Conservation (phyloP, 2,113 vertebrate genomes). For the Microtus ochrogaster region DNA sequence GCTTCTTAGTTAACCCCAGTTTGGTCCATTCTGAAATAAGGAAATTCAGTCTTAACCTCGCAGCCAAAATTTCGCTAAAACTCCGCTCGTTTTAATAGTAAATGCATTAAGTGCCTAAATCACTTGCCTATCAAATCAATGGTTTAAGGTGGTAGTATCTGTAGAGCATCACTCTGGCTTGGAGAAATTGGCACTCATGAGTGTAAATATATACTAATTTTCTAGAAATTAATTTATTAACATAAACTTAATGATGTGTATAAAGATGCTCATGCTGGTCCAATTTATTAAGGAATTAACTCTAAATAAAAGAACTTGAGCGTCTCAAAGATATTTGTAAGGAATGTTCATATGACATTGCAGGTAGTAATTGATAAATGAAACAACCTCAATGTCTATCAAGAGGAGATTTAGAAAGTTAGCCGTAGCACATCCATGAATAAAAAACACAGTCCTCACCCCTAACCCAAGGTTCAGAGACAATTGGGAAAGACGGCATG, state of each 20-base stretch:
- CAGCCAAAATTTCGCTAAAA: conserved; percentile 29
- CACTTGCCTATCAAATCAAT: conserved; percentile 30
- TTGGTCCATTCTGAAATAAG: conserved; percentile 39
- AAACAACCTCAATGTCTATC: neutral
- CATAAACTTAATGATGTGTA: neutral
- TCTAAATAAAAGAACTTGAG: neutral
- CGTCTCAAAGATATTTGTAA: neutral
- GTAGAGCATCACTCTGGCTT: neutral
- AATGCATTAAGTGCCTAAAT: neutral
- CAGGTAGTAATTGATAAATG: neutral
- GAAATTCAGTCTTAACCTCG: neutral
- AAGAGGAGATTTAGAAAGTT: neutral
- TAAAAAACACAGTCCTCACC: neutral
- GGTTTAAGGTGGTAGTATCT: neutral
- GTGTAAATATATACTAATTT: conserved; percentile 1
- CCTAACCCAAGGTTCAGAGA: neutral
- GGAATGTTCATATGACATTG: neutral
- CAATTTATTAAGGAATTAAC: conserved; percentile 19
- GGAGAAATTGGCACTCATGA: neutral
- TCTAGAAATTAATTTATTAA: conserved; percentile 29
- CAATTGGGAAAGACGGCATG: too few species aligned
- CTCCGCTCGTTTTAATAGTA: neutral
- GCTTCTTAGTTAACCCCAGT: conserved; percentile 12
- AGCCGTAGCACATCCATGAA: too few species aligned
- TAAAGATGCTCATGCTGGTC: neutral